These are phyloP conservation scores for Aquatica leii DNA, from an alignment of 2,888 invertebrate genomes.

Conservation along the genomic window DNA sequence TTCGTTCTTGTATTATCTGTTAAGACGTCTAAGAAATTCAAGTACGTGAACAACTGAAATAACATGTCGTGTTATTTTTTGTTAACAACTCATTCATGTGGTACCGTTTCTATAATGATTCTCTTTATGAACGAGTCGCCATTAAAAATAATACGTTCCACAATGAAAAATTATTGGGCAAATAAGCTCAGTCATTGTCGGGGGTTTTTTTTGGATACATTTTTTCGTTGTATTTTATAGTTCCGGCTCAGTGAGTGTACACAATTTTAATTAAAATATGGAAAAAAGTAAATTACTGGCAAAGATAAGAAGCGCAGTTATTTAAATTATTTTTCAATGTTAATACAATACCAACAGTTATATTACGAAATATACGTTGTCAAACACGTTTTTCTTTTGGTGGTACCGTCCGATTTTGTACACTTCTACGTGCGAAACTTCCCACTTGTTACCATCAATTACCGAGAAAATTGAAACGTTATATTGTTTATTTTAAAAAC, in stretches of 20 bases:
- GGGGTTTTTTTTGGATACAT: neutral
- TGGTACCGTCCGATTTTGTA: too few relatives aligned
- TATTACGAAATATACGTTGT: too few relatives aligned
- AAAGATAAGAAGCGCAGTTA: neutral
- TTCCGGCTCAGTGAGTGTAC: slow-evolving; percentile 11
- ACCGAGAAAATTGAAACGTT: too few relatives aligned
- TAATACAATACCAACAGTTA: too few relatives aligned
- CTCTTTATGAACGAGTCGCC: neutral
- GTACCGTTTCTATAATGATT: slow-evolving; percentile 19
- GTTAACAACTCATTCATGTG: slow-evolving; percentile 15
- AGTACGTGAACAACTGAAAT: slow-evolving; percentile 28
- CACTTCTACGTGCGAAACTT: too few relatives aligned
- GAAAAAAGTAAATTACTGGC: neutral
- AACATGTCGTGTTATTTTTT: slow-evolving; percentile 30
- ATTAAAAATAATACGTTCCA: slow-evolving; percentile 10
- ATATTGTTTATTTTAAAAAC: too few relatives aligned
- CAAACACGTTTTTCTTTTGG: too few relatives aligned
- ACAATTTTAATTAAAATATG: slow-evolving; percentile 19
- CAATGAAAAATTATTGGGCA: neutral
- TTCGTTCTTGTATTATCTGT: slow-evolving; percentile 29
- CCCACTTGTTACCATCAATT: too few relatives aligned
- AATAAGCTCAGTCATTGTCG: neutral
- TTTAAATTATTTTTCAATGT: too few relatives aligned
- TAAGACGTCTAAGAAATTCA: slow-evolving; percentile 1
- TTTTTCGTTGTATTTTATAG: neutral